Evolutionary conservation across 1,140 invertebrate genomes (phyloP), one percentile per base, ranked within the genome.

Genomic region (Cherax quadricarinatus): DNA sequence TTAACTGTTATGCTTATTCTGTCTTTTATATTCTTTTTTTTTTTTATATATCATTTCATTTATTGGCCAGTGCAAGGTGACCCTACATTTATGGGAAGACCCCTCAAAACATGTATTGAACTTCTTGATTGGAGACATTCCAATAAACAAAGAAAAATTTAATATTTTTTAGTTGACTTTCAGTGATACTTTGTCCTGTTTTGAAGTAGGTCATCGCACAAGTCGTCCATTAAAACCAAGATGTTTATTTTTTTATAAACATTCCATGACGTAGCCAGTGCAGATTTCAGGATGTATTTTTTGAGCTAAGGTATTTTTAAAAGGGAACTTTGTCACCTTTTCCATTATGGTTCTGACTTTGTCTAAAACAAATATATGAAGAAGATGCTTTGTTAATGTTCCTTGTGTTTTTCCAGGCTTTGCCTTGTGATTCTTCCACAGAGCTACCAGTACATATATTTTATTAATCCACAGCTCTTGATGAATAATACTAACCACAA

Each of bases 361-460:
- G 6, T 75, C n/a, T 9, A 30, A 75, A 75, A 12, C 21, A 30
- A 75, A n/a, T 5, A 75, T 75, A n/a, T 30, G 70, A 7, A 30
- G 70, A 30, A n/a, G 70, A 75, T 75, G 70, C 70, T 75, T 75
- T 75, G n/a, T 75, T 30, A 75, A 30, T 75, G 24, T 75, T 30
- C n/a, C 70, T 30, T 75, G 6, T 75, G 70, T 75, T 75, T 30
- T 12, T 75, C n/a, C 66, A 70, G 66, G 16, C 66, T n/a, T 41
- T 70, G 66, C 21, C 70, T 30, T 75, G n/a, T 75, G 70, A 75
- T 10, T 75, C n/a, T 75, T 30, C 70, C 70, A 30, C 70, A 75
- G n/a, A 75, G 70, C n/a, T 75, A 30, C 1, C 70, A 75, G 70
- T 75, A 70, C 21, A 70, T 70, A 30, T 75, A 75, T 75, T 75